Evolutionary conservation across 2,797 vertebrate genomes (phyloP), one percentile per base, ranked within the genome.

Genomic region (Craterocephalus amniculus): DNA sequence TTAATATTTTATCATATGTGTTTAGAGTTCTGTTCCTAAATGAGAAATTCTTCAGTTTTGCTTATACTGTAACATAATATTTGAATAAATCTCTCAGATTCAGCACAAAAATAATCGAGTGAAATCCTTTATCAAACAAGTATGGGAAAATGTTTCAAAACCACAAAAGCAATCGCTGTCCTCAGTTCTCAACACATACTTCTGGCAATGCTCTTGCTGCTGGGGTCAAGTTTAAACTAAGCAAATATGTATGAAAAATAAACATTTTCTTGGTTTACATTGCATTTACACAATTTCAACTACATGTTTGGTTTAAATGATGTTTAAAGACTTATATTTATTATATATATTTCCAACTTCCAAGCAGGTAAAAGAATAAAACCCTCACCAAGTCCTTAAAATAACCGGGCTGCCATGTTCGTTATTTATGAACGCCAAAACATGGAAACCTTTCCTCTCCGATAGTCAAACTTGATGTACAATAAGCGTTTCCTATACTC

Each of bases 1-100:
- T 88, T 71, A 85, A 84, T 86, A 83, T 87, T 89, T 87, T 35
- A 89, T 76, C 54, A 32, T 63, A 78, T 84, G 68, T 80, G 86
- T 86, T 89, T 83, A 79, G 76, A 79, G 61, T 81, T 76, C 80
- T 73, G 73, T 74, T 78, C 65, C 63, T 82, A 79, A 85, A 85
- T 67, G 75, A 79, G 79, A 81, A 73, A 71, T 81, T 75, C 62
- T 83, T 73, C 49, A 58, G 63, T 69, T 67, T 31, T 38, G 58
- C 58, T 69, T 66, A 48, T 48, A 22, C 9, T 49, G 9, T 63
- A 65, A 20, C 52, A 66, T 62, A 58, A 16, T 67, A 70, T 80
- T 74, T 76, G 78, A 80, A 76, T 68, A 67, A 76, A 83, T 36
- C 7, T 83, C 65, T 60, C 72, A 70, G 55, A 55, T 73, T 59